phyloP scores from a whole-genome alignment of 2,113 vertebrate genomes.

The Ameiurus melas region DNA sequence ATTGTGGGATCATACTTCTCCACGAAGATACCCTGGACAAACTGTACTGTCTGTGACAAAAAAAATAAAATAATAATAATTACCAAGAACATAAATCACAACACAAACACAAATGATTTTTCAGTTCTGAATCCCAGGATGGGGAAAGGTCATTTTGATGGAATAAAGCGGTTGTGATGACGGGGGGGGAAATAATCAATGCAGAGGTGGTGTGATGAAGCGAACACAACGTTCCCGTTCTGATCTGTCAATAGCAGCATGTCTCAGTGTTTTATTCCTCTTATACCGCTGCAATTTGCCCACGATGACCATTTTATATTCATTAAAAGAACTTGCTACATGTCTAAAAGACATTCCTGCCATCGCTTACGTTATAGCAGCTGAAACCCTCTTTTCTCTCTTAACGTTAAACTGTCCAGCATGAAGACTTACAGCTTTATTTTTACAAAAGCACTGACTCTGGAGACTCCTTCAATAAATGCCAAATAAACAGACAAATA shows the following conservation, averaged over 20 bases:
- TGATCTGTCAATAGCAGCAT: not conserved
- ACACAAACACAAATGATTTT: not conserved
- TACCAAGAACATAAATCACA: not conserved
- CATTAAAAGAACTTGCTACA: not conserved
- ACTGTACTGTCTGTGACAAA: constrained; percentile 90
- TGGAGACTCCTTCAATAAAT: not conserved
- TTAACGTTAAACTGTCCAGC: not conserved
- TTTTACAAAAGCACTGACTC: too few species aligned
- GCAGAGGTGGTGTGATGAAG: not conserved
- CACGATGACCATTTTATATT: not conserved
- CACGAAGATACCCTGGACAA: constrained; percentile 99
- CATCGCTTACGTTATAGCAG: not conserved
- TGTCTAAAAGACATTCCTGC: not conserved
- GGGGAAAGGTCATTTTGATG: not conserved
- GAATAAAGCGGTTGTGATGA: not conserved
- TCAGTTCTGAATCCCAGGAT: not conserved
- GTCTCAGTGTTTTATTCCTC: not conserved
- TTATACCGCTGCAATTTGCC: not conserved
- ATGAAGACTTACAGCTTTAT: not conserved
- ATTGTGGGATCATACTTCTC: constrained; percentile 99
- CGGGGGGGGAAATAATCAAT: not conserved
- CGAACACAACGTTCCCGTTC: not conserved
- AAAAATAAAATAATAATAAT: not conserved
- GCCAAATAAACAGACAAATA: not conserved
- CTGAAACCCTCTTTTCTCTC: not conserved